Conservation (phyloP, 2,888 invertebrate genomes). For the Megastigmus dorsalis region DNA sequence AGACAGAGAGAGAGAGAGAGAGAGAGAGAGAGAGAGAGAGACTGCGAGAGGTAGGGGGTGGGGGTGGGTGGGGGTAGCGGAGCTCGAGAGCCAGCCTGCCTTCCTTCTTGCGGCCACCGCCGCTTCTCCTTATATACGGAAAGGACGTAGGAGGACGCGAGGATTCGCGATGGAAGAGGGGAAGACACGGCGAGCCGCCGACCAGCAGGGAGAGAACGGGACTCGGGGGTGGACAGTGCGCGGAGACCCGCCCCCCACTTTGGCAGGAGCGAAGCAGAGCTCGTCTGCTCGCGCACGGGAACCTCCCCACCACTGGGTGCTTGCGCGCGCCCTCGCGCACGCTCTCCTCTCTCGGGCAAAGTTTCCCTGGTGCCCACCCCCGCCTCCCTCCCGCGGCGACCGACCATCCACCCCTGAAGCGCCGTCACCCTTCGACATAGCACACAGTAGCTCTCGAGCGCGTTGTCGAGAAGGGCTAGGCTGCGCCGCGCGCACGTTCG, state of each 20-base stretch:
- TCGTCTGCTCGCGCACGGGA: slow-evolving; percentile 67
- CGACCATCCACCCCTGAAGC: slow-evolving; percentile 66
- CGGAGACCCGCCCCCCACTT: slow-evolving; percentile 73
- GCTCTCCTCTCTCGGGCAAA: slow-evolving; percentile 31
- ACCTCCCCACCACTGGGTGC: slow-evolving; percentile 65
- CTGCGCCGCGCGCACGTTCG: slow-evolving; percentile 55
- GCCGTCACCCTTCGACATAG: slow-evolving; percentile 70
- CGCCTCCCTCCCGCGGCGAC: slow-evolving; percentile 38
- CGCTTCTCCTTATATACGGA: slow-evolving; percentile 54
- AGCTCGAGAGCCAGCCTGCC: slow-evolving; percentile 54
- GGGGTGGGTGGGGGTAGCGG: slow-evolving; percentile 48
- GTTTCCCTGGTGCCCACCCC: slow-evolving; percentile 54
- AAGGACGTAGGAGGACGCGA: slow-evolving; percentile 55
- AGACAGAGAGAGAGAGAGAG: slow-evolving; percentile 35
- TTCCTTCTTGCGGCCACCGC: slow-evolving; percentile 51
- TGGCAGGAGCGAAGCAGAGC: slow-evolving; percentile 66
- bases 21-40: slow-evolving; percentile 44
- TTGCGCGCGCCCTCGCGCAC: slow-evolving; percentile 39
- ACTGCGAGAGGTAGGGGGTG: slow-evolving; percentile 45
- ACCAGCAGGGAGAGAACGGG: slow-evolving; percentile 5
- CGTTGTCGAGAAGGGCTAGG: slow-evolving; percentile 68
- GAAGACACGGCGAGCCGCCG: slow-evolving; percentile 15
- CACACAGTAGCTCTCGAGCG: slow-evolving; percentile 74
- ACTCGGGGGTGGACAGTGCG: slow-evolving; percentile 72
- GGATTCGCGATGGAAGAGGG: slow-evolving; percentile 45